These are phyloP conservation scores for Nemotelus pantherinus DNA, from an alignment of 2,888 invertebrate species.

Conservation along the genomic window DNA sequence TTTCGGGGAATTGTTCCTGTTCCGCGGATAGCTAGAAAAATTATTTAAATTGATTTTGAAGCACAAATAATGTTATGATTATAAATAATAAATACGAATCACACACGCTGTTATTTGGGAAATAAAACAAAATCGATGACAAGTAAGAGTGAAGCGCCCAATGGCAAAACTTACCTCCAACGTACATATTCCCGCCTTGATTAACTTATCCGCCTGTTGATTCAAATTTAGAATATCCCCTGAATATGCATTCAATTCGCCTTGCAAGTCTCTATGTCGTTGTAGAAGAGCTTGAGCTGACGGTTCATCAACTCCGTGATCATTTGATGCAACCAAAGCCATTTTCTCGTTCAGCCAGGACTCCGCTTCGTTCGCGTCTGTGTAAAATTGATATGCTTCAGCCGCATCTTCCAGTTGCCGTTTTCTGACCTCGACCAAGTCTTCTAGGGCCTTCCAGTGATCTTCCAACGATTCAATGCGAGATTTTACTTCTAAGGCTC, in stretches of 20 bases:
- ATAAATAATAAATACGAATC: not conserved
- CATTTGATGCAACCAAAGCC: conserved; percentile 86
- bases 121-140: no score
- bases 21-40: conserved; percentile 68
- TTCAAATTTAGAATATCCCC: conserved; percentile 86
- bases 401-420: conserved; percentile 86
- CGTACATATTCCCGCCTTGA: conserved; percentile 77
- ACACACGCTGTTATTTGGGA: no score
- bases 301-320: conserved; percentile 93
- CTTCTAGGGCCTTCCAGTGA: conserved; percentile 90
- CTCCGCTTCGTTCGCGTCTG: conserved; percentile 97
- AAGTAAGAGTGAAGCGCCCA: no score
- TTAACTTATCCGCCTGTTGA: conserved; percentile 79
- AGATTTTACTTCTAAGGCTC: conserved; percentile 81
- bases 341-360: conserved; percentile 98
- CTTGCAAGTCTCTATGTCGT: conserved; percentile 86
- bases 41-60: conserved; percentile 8
- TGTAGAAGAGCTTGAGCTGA: conserved; percentile 88
- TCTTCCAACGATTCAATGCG: conserved; percentile 81
- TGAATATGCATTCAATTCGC: conserved; percentile 87
- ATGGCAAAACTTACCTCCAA: conserved; percentile 55
- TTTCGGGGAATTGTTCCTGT: conserved; percentile 69
- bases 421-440: conserved; percentile 78
- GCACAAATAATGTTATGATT: not conserved
- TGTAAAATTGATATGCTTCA: conserved; percentile 96